Percentiles rank a stretch among this genome's conserved stretches.
Conservation (phyloP, 37 sponge, comb jelly and placozoan genomes). For the Eunapius fragilis region DNA sequence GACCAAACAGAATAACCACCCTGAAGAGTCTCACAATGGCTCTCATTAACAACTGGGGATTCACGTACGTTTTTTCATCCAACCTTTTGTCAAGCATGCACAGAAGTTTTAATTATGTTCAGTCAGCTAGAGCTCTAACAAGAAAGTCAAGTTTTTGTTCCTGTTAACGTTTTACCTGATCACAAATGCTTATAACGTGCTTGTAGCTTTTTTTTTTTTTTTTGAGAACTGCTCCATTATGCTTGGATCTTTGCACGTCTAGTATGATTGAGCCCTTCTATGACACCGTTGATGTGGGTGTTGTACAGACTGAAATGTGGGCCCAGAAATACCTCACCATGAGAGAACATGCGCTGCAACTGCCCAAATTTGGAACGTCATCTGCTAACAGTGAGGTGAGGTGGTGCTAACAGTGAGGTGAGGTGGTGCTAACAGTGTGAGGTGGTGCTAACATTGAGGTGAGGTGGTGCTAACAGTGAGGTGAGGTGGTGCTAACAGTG, state of each 20-base stretch:
- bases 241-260: neutral
- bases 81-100: too few relatives aligned
- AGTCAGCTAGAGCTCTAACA: too few relatives aligned
- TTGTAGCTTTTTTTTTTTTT: too few relatives aligned
- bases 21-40: conserved; percentile 39
- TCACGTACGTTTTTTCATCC: conserved; percentile 15
- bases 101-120: too few relatives aligned
- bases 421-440: neutral
- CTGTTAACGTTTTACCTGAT: too few relatives aligned
- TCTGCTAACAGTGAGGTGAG: conserved; percentile 33
- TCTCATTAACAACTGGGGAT: conserved; percentile 62
- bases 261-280: conserved; percentile 63
- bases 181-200: too few relatives aligned
- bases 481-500: too few relatives aligned
- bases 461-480: too few relatives aligned
- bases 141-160: too few relatives aligned
- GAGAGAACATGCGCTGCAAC: conserved; percentile 33
- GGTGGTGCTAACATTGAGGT: too few relatives aligned
- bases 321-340: conserved; percentile 30
- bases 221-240: too few relatives aligned
- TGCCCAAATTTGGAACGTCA: conserved; percentile 64
- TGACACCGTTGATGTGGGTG: conserved; percentile 27
- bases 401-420: too few relatives aligned
- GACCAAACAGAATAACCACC: conserved; percentile 13
- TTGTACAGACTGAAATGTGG: conserved; percentile 31